Conservation (phyloP, 1,140 invertebrate genomes). For the Panagrolaimus sp. region DNA sequence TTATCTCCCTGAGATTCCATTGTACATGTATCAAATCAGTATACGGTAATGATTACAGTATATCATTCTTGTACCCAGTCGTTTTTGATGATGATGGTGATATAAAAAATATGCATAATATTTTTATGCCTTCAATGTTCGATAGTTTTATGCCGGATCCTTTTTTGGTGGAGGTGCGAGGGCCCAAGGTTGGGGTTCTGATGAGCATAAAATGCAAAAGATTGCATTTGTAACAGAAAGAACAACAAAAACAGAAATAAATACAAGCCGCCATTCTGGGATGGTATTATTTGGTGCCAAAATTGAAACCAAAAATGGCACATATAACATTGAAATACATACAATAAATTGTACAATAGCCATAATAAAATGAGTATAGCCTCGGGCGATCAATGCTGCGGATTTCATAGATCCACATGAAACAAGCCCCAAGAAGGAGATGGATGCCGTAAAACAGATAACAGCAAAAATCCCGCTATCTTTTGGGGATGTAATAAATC, state of each 20-base stretch:
- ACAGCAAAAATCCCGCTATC: slow-evolving; percentile 22
- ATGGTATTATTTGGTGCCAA: slow-evolving; percentile 43
- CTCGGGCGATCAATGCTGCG: slow-evolving; percentile 24
- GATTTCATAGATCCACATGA: slow-evolving; percentile 31
- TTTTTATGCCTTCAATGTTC: neutral
- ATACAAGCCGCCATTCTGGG: slow-evolving; percentile 37
- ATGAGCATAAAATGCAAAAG: slow-evolving; percentile 31
- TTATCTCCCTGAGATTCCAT: too few species aligned
- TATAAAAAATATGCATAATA: too few species aligned
- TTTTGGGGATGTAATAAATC: slow-evolving; percentile 31
- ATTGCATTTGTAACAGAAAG: slow-evolving; percentile 21
- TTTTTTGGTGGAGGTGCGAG: neutral
- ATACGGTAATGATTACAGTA: too few species aligned
- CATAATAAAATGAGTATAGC: slow-evolving; percentile 36
- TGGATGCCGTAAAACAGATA: slow-evolving; percentile 28
- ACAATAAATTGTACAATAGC: slow-evolving; percentile 30
- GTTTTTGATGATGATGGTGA: too few species aligned
- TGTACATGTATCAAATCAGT: too few species aligned
- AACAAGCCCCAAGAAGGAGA: slow-evolving; percentile 29
- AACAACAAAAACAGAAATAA: slow-evolving; percentile 28
- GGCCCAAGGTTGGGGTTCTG: slow-evolving; percentile 26
- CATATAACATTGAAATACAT: slow-evolving; percentile 31
- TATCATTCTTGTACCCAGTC: too few species aligned
- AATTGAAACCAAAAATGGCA: slow-evolving; percentile 36
- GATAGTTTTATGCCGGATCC: neutral